These are phyloP conservation scores for Drosophila paramelanica DNA, from an alignment of 2,888 invertebrate genomes.

Conservation along the genomic window DNA sequence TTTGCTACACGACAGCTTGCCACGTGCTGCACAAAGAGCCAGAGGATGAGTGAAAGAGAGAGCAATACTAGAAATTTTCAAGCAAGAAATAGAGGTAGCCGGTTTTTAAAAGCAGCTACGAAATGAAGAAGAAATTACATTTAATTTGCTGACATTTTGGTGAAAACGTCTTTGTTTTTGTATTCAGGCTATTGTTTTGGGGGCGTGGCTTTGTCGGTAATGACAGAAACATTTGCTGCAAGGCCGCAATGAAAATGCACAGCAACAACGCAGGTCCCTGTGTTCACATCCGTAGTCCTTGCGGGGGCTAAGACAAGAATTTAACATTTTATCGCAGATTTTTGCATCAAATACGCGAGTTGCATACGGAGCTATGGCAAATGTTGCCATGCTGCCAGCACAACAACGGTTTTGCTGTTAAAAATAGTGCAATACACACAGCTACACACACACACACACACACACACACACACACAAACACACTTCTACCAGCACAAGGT, in stretches of 20 bases:
- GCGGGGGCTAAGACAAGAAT: slow-evolving; percentile 22
- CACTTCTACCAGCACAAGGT: slow-evolving; percentile 7
- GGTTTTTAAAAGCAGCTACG: slow-evolving; percentile 47
- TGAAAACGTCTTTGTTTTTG: slow-evolving; percentile 48
- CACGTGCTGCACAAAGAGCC: slow-evolving; percentile 51
- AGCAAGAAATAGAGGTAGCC: slow-evolving; percentile 22
- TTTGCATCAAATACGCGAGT: slow-evolving; percentile 67
- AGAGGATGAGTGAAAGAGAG: neutral
- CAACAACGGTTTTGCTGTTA: slow-evolving; percentile 29
- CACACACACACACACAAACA: neutral
- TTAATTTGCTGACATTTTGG: slow-evolving; percentile 76
- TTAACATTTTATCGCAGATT: slow-evolving; percentile 67
- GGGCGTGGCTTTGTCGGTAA: slow-evolving; percentile 47
- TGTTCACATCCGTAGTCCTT: slow-evolving; percentile 36
- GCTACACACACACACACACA: slow-evolving; percentile 4
- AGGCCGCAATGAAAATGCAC: slow-evolving; percentile 67
- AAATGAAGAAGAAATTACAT: slow-evolving; percentile 74
- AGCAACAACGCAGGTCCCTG: slow-evolving; percentile 53
- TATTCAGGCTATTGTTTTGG: slow-evolving; percentile 19
- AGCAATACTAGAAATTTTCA: neutral
- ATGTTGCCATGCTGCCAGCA: slow-evolving; percentile 1
- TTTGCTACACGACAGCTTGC: slow-evolving; percentile 72
- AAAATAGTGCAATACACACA: slow-evolving; percentile 22
- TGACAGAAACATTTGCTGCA: slow-evolving; percentile 70
- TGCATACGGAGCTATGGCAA: slow-evolving; percentile 46